Evolutionary conservation across 2,797 vertebrate species (phyloP).

Genomic region (Danio aesculapii): DNA sequence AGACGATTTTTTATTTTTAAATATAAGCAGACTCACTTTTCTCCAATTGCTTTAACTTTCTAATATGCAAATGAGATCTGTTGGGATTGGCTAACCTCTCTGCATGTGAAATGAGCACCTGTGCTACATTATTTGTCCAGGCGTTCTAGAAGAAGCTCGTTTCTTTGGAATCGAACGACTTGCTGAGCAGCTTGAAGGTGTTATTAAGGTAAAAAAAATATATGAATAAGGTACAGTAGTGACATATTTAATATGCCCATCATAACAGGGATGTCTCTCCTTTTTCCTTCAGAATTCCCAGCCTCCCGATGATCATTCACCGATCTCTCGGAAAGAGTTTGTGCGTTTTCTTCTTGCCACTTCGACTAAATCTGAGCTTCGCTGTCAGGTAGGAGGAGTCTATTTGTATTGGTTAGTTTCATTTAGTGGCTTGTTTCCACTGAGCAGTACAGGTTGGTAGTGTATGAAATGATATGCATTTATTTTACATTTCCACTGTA

Average conservation of each 20-base stretch:
- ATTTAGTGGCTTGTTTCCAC: no score
- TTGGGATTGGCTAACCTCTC: conserved; percentile 36
- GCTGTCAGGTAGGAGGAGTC: conserved; percentile 88
- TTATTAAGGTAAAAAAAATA: conserved; percentile 85
- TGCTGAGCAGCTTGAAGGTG: conserved; percentile 92
- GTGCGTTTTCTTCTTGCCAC: conserved; percentile 95
- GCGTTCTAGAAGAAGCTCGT: conserved; percentile 94
- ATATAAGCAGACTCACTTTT: neutral
- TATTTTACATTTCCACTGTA: no score
- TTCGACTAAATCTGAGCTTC: conserved; percentile 96
- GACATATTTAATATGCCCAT: neutral
- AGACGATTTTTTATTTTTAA: no score
- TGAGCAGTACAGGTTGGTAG: neutral
- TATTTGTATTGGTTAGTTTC: no score
- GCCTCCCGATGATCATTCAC: conserved; percentile 90
- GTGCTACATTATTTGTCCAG: conserved; percentile 69
- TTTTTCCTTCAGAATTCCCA: conserved; percentile 83
- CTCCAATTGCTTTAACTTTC: neutral
- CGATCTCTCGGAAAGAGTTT: conserved; percentile 94
- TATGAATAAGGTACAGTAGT: neutral
- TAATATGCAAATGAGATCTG: neutral
- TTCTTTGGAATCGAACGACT: conserved; percentile 98
- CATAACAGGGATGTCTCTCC: neutral
- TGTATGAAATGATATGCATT: no score
- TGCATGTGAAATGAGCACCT: neutral